Conservation (phyloP, 2,113 vertebrate genomes). For the Leptosomus discolor region DNA sequence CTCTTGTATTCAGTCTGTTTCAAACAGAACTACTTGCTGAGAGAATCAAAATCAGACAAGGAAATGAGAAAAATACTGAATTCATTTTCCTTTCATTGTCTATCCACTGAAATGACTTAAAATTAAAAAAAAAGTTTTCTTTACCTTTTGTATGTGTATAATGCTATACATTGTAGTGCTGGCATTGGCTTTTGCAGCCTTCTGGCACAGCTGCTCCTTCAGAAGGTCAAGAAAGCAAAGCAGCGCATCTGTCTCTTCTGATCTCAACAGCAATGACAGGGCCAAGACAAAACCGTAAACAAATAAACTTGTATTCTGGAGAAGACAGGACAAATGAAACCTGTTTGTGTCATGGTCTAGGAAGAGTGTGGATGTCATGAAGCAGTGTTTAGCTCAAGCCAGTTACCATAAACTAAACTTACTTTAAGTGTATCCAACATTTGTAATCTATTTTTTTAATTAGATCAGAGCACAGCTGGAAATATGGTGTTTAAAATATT, state of each 20-base stretch:
- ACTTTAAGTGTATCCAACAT: not conserved
- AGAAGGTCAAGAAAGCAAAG: not conserved
- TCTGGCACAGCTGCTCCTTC: not conserved
- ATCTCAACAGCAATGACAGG: not conserved
- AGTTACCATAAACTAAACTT: not conserved
- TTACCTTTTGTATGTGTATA: not conserved
- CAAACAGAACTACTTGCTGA: not conserved
- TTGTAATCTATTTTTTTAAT: conserved; percentile 2
- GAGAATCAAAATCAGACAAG: not conserved
- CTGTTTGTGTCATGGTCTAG: not conserved
- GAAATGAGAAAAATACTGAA: not conserved
- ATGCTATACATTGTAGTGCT: not conserved
- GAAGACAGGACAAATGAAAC: not conserved
- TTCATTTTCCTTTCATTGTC: not conserved
- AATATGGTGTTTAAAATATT: not conserved
- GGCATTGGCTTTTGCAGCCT: not conserved
- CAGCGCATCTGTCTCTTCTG: not conserved
- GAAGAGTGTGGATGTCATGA: not conserved
- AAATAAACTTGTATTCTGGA: not conserved
- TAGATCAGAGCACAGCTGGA: not conserved
- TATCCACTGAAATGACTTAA: not conserved
- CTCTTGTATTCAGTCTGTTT: not conserved
- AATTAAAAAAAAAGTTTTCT: not conserved
- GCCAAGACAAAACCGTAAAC: not conserved
- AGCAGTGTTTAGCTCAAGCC: not conserved